These are phyloP conservation scores for Aurelia sp. DNA, from an alignment of 30 jellyfish, hydroid and myxozoan species.

Conservation along the genomic window DNA sequence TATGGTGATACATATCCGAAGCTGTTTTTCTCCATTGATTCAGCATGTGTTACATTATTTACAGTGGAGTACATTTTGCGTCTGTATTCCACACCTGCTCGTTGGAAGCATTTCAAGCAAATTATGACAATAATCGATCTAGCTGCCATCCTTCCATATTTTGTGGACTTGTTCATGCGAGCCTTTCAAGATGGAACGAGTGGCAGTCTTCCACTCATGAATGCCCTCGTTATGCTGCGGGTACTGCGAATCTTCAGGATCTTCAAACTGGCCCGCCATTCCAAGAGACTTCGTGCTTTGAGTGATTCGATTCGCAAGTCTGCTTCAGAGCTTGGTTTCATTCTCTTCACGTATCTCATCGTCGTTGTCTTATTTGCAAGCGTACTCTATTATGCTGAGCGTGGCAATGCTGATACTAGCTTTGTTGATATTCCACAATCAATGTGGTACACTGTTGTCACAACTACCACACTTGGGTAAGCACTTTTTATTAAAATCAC, in stretches of 20 bases:
- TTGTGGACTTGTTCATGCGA: constrained; percentile 68
- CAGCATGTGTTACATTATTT: constrained; percentile 89
- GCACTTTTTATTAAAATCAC: neutral
- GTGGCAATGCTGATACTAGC: constrained; percentile 49
- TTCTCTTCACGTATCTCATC: constrained; percentile 86
- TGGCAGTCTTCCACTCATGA: constrained; percentile 74
- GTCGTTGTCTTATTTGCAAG: constrained; percentile 95
- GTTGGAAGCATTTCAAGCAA: constrained; percentile 77
- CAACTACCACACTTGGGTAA: constrained; percentile 98
- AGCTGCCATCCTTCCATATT: constrained; percentile 94
- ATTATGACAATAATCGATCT: constrained; percentile 86
- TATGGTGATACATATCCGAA: constrained; percentile 85
- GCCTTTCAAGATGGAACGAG: constrained; percentile 23
- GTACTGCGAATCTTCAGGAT: constrained; percentile 84
- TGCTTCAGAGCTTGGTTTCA: constrained; percentile 94
- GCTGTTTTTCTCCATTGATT: constrained; percentile 84
- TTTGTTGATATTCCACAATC: constrained; percentile 95
- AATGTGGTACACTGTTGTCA: constrained; percentile 98
- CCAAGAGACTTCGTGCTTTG: constrained; percentile 88
- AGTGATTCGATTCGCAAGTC: constrained; percentile 87
- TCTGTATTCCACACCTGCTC: constrained; percentile 86
- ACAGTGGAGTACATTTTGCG: constrained; percentile 84
- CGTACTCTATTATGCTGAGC: constrained; percentile 91
- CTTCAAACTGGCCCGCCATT: constrained; percentile 95
- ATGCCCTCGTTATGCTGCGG: constrained; percentile 82